A percentile compares a stretch with the other conserved stretches of the same genome.
These are phyloP conservation scores for Cyanistes caeruleus DNA, from an alignment of 2,113 vertebrate genomes.

Conservation along the genomic window DNA sequence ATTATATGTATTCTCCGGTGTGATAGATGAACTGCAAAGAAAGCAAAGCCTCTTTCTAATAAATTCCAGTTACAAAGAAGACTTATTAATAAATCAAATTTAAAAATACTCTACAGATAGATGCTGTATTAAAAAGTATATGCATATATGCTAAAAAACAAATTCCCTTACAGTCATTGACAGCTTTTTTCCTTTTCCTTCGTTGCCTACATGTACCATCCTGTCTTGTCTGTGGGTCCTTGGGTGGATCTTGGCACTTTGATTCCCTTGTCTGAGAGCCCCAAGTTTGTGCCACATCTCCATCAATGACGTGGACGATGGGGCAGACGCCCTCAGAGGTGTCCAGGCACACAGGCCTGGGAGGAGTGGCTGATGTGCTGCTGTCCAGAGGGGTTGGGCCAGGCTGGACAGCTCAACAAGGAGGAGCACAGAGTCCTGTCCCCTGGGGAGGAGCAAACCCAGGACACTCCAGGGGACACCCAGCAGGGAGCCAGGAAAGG, in stretches of 20 bases:
- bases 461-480: too few relatives aligned
- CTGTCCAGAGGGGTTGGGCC: not conserved
- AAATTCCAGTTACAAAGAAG: not conserved
- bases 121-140: not conserved
- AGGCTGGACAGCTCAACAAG: not conserved
- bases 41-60: not conserved
- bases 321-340: not conserved
- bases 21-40: not conserved
- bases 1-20: not conserved
- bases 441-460: not conserved
- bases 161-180: not conserved
- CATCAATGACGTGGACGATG: not conserved
- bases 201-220: fast-evolving
- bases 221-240: not conserved
- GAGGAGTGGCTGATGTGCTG: not conserved
- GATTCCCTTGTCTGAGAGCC: not conserved
- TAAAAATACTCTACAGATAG: not conserved
- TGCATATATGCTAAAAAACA: not conserved
- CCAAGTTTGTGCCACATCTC: not conserved
- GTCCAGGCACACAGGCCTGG: too few relatives aligned
- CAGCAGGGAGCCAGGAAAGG: not conserved
- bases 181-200: not conserved
- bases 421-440: not conserved
- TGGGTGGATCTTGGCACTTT: not conserved
- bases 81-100: not conserved